Evolutionary conservation across 2,113 vertebrate genomes (phyloP).

Genomic region (Hyla sarda): DNA sequence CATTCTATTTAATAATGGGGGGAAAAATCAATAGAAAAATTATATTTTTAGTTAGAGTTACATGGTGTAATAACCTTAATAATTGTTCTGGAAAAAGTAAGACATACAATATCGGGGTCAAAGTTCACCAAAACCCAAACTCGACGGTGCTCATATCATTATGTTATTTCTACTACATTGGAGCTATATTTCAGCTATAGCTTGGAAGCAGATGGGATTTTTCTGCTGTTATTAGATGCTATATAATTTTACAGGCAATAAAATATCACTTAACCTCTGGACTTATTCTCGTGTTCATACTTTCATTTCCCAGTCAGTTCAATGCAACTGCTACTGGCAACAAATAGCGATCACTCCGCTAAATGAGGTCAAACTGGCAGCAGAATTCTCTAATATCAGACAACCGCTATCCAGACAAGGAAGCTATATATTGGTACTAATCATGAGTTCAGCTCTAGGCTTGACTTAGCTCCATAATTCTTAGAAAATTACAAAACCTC

Average conservation of each 20-base stretch:
- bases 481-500: neutral
- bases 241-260: constrained; percentile 31
- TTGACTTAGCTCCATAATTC: neutral
- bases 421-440: neutral
- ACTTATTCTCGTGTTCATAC: neutral
- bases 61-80: neutral
- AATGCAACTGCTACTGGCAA: neutral
- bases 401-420: neutral
- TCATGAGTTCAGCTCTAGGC: neutral
- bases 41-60: too few species aligned
- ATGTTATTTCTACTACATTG: neutral
- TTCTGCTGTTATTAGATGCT: neutral
- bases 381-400: constrained; percentile 18
- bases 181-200: neutral
- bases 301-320: neutral
- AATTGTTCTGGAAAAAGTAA: neutral
- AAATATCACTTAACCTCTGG: constrained; percentile 17
- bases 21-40: too few species aligned
- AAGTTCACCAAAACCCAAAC: neutral
- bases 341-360: neutral
- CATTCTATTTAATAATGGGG: too few species aligned
- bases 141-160: neutral
- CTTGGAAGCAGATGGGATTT: neutral
- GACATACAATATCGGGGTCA: neutral
- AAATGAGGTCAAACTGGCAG: constrained; percentile 15